A percentile compares a stretch with the other conserved stretches of the same genome.
Evolutionary conservation across 1,140 invertebrate genomes (phyloP).

Genomic region (Tetramorium alpestre): DNA sequence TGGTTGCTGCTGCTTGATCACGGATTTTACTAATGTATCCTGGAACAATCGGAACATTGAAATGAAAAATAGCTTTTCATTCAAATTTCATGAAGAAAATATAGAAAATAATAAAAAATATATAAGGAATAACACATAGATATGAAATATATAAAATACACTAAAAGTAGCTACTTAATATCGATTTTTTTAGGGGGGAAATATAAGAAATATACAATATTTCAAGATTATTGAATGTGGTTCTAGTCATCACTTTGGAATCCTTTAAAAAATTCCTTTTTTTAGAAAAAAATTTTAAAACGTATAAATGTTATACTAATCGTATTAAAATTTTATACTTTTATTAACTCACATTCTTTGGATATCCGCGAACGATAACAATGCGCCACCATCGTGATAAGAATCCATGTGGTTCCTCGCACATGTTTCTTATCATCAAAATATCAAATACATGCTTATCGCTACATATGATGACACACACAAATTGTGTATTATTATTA

Average conservation of each 20-base stretch:
- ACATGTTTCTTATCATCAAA: constrained; percentile 73
- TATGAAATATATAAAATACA: background rate
- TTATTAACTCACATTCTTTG: constrained; percentile 75
- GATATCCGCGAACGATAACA: constrained; percentile 77
- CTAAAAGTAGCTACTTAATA: background rate
- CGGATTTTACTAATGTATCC: constrained; percentile 87
- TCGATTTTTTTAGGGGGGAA: background rate
- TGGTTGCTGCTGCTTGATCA: constrained; percentile 82
- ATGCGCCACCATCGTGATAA: constrained; percentile 80
- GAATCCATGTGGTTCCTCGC: constrained; percentile 72
- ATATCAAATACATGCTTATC: constrained; percentile 7
- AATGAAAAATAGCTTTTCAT: background rate
- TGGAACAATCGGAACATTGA: constrained; percentile 76
- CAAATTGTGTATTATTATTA: constrained; percentile 1
- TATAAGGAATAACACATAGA: background rate
- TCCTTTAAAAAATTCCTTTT: background rate
- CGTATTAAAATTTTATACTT: background rate
- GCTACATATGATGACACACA: background rate
- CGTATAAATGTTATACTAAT: background rate
- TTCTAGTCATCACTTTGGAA: background rate
- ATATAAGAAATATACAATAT: background rate
- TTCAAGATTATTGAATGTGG: background rate
- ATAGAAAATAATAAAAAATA: background rate
- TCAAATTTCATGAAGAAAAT: background rate
- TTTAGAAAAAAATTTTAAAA: background rate